A percentile compares a stretch with the other conserved stretches of the same genome.
Conservation (phyloP, 64 coral and sea anemone genomes). For the Montipora capricornis region DNA sequence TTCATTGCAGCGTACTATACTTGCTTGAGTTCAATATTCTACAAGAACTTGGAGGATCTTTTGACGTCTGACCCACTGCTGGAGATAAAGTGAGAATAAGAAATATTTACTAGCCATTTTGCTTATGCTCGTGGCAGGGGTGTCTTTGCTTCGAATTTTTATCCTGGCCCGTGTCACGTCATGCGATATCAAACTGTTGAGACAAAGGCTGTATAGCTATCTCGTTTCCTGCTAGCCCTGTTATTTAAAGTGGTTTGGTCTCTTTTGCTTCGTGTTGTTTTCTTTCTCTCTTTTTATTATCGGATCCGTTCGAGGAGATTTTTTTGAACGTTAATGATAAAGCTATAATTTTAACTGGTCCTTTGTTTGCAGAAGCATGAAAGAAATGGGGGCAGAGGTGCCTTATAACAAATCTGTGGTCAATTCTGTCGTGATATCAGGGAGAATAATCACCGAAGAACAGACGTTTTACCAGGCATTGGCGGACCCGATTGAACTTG, state of each 20-base stretch:
- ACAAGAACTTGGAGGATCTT: slow-evolving; percentile 82
- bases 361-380: slow-evolving; percentile 33
- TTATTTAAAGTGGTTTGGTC: neutral
- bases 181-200: too few species aligned
- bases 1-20: slow-evolving; percentile 69
- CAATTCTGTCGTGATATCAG: slow-evolving; percentile 86
- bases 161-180: too few species aligned
- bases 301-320: neutral
- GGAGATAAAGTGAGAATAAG: slow-evolving; percentile 68
- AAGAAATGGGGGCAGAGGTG: slow-evolving; percentile 38
- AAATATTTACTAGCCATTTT: too few species aligned
- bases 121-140: too few species aligned
- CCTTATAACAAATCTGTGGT: slow-evolving; percentile 59
- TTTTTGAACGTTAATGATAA: too few species aligned
- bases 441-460: slow-evolving; percentile 50
- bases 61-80: slow-evolving; percentile 70
- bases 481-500: slow-evolving; percentile 45
- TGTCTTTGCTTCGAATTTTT: too few species aligned
- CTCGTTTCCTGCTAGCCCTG: too few species aligned
- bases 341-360: too few species aligned
- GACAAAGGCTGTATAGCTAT: too few species aligned
- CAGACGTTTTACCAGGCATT: slow-evolving; percentile 60
- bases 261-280: too few species aligned
- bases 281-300: too few species aligned
- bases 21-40: slow-evolving; percentile 65